A percentile compares a stretch with the other conserved stretches of the same genome.
Conservation (phyloP, 2,797 vertebrate species). For the Hylomyscus alleni region DNA sequence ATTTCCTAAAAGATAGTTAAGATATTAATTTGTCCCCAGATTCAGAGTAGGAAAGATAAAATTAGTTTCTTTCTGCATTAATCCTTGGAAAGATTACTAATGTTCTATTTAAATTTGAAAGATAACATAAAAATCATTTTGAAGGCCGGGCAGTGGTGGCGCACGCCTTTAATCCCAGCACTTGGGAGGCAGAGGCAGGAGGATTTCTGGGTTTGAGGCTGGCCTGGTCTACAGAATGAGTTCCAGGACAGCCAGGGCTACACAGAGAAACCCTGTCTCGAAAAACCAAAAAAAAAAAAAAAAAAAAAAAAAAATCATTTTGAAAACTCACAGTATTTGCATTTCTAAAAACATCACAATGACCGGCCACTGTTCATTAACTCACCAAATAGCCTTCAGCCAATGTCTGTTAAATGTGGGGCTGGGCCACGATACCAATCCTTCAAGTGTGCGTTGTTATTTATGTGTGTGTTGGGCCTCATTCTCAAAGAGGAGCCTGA, state of each 20-base stretch:
- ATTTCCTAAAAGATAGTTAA: background rate
- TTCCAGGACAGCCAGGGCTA: too few species aligned
- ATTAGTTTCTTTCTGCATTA: background rate
- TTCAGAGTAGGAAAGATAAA: conserved; percentile 42
- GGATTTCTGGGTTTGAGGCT: too few species aligned
- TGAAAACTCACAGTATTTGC: background rate
- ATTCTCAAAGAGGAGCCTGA: conserved; percentile 25
- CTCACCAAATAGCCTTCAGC: conserved; percentile 4
- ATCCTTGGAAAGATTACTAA: conserved; percentile 36
- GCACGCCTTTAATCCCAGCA: too few species aligned
- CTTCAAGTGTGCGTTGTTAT: background rate
- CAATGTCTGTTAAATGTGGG: background rate
- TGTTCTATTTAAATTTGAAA: background rate
- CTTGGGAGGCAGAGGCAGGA: too few species aligned
- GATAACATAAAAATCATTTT: background rate
- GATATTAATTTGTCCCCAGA: background rate
- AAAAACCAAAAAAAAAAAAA: too few species aligned
- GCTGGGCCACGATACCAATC: background rate
- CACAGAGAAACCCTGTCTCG: too few species aligned
- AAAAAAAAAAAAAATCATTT: conserved; percentile 28
- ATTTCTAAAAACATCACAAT: background rate
- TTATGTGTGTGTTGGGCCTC: background rate
- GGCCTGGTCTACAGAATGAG: too few species aligned
- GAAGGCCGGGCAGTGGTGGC: too few species aligned
- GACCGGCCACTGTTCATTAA: background rate